Evolutionary conservation across 2,113 vertebrate genomes (phyloP).

Genomic region (Tricholaema leucomelas): DNA sequence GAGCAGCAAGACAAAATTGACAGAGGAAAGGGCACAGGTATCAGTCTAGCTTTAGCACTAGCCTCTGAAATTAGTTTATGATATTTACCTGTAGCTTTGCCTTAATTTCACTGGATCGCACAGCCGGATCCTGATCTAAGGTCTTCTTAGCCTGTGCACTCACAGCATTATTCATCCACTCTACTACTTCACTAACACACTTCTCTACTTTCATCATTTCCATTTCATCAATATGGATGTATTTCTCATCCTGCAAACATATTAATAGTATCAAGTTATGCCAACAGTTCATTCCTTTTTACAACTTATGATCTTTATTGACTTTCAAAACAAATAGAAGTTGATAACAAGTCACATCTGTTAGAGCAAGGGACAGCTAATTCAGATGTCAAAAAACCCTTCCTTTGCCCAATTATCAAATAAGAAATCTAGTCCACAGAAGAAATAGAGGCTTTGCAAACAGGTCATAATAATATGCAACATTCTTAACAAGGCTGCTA

Average conservation of each 20-base stretch:
- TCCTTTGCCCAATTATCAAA: not conserved
- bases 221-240: conserved; percentile 78
- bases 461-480: not conserved
- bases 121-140: conserved; percentile 77
- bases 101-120: conserved; percentile 75
- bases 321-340: not conserved
- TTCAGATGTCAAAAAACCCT: not conserved
- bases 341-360: not conserved
- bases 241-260: conserved; percentile 76
- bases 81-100: conserved; percentile 77
- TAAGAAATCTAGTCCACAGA: not conserved
- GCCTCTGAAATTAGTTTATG: not conserved
- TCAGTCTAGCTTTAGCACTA: not conserved
- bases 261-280: not conserved
- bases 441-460: not conserved
- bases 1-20: not conserved
- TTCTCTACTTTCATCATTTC: conserved; percentile 84
- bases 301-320: not conserved
- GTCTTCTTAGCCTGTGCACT: conserved; percentile 77
- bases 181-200: conserved; percentile 75
- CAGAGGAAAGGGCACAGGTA: not conserved
- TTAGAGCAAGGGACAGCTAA: not conserved
- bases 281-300: not conserved
- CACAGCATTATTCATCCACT: conserved; percentile 83
- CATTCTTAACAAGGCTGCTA: not conserved